Base-by-base conservation (phyloP, 2,888 invertebrate genomes). In the Metopia argyrocephala region DNA sequence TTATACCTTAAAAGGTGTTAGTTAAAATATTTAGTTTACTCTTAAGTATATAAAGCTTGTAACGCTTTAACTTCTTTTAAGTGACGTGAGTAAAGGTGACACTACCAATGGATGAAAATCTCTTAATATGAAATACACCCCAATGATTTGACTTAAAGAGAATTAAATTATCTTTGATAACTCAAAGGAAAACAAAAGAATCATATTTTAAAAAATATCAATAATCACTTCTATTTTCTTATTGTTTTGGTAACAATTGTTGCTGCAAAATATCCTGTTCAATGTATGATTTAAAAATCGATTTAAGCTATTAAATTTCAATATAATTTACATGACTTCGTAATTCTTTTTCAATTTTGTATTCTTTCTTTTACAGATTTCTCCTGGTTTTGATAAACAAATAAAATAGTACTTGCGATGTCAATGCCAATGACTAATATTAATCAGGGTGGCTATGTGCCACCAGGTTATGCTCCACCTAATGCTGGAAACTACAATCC, bases 391-490 rank as follows among this genome's bases (percentile, higher is more conserved):
- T 12, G 9, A 38, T 12, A 4, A 5, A 38, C 15, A 15, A 38
- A 38, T 38, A 3, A 38, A 12, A 38, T 2, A 38, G 38, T 38
- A 38, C n/a, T n/a, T 38, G 15, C 9, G 31, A 46, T 85, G 85
- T 84, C 85, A 7, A 87, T 86, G 84, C 86, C 87, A 21, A 86
- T 89, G 85, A 89, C 82, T 64, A 90, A 90, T 65, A 9, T 89
- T 2, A 86, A 88, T 62, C 86, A 89, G 65, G 90, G 89, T 20
- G 90, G 90, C 3, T 90, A 89, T 75, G 87, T 85, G 2, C 90
- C 90, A 3, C 87, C 87, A 2, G 87, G 85, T 4, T 86, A 85
- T 81, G n/a, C 48, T 18, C 80, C 80, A 15, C 80, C 80, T 31
- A 79, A 80, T 56, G 86, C 85, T 56, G 62, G 61, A 12, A 85